phyloP scores from a whole-genome alignment of 1,140 invertebrate genomes.

The Fopius arisanus region DNA sequence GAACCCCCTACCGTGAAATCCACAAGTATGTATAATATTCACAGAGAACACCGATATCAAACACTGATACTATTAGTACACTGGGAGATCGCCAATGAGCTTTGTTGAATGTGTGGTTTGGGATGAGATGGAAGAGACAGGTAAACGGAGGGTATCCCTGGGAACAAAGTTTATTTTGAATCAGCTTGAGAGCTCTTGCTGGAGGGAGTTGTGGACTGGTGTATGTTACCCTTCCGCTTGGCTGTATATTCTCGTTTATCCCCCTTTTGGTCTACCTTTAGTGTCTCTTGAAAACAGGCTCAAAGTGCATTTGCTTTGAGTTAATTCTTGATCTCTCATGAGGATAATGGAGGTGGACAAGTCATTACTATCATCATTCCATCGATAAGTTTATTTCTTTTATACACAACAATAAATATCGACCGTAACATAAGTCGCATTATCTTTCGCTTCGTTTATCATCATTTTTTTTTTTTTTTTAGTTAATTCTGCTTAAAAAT shows the following conservation, averaged over 20 bases:
- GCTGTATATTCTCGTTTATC: neutral
- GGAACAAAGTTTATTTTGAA: slow-evolving; percentile 49
- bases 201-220: neutral
- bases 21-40: slow-evolving; percentile 2
- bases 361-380: neutral
- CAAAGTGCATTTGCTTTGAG: neutral
- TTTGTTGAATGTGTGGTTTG: neutral
- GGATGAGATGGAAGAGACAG: neutral
- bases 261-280: neutral
- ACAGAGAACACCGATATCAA: neutral
- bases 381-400: slow-evolving; percentile 7
- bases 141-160: neutral
- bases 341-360: neutral
- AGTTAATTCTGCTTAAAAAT: neutral
- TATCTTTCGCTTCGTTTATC: neutral
- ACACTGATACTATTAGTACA: neutral
- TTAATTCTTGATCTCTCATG: neutral
- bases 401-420: slow-evolving; percentile 19
- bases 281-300: neutral
- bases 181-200: slow-evolving; percentile 28
- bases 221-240: neutral
- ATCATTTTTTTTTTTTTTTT: neutral
- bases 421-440: slow-evolving; percentile 13
- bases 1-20: neutral
- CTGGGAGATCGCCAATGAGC: neutral